Evolutionary conservation across 2,797 vertebrate species (phyloP).

Genomic region (Ctenochaetus hawaiiensis): DNA sequence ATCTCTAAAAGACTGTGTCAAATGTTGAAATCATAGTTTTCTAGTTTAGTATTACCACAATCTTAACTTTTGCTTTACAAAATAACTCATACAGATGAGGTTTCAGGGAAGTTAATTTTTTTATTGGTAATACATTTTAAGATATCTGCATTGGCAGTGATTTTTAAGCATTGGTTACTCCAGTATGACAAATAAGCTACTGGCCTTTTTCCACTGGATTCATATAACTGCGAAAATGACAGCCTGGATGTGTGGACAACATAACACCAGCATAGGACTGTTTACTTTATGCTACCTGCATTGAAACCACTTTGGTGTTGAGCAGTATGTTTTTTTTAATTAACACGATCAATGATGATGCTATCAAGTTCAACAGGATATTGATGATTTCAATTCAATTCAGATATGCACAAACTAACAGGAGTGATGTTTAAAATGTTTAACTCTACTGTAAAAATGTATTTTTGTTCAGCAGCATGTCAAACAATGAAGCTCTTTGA

Average conservation of each 20-base stretch:
- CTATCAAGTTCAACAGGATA: background rate
- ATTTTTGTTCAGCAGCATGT: background rate
- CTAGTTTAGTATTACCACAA: background rate
- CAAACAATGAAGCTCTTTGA: slow-evolving; percentile 2
- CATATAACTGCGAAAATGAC: background rate
- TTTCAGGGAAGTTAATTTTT: background rate
- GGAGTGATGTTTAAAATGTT: background rate
- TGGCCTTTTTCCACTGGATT: slow-evolving; percentile 2
- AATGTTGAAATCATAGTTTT: background rate
- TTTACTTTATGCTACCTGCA: background rate
- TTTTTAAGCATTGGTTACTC: background rate
- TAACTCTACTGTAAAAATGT: background rate
- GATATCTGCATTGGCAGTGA: background rate
- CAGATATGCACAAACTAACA: no score
- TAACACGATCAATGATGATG: background rate
- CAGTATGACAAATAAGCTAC: background rate
- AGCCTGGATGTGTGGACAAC: background rate
- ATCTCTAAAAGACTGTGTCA: background rate
- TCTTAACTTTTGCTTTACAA: slow-evolving; percentile 3
- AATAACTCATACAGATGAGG: background rate
- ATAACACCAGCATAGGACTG: background rate
- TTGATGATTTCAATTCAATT: no score
- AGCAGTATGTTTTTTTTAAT: slow-evolving; percentile 9
- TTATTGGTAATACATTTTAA: background rate
- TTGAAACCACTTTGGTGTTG: background rate